phyloP scores from a whole-genome alignment of 2,797 vertebrate species.

The Xenops minutus region DNA sequence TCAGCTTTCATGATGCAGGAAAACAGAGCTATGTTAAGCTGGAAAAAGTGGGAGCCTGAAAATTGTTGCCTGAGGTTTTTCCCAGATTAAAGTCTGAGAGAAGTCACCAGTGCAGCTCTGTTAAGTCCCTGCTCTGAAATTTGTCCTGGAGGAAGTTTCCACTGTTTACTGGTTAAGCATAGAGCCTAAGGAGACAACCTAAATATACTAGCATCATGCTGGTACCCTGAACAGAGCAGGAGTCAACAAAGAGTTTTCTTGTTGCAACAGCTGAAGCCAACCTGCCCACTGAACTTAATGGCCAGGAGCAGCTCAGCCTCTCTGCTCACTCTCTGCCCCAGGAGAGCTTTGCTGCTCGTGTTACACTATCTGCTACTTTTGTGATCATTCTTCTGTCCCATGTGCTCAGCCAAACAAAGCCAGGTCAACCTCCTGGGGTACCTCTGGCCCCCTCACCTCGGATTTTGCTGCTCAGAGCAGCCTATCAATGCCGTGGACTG shows the following conservation, averaged over 20 bases:
- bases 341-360: accelerated
- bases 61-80: conserved; percentile 17
- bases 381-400: neutral
- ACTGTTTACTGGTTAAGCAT: neutral
- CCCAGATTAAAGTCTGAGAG: neutral
- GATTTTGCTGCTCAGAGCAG: neutral
- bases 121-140: neutral
- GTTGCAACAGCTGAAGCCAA: neutral
- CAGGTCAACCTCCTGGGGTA: neutral
- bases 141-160: conserved; percentile 3
- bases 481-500: accelerated
- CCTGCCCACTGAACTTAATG: neutral
- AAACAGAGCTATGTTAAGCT: neutral
- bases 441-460: neutral
- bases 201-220: neutral
- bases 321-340: accelerated
- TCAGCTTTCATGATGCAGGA: neutral
- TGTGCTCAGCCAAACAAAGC: neutral
- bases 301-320: neutral
- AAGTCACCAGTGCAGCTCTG: neutral
- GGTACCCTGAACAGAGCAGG: neutral
- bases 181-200: neutral
- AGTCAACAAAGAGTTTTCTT: neutral
- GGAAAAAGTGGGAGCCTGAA: neutral
- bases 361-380: neutral